These are phyloP conservation scores for Clistopyga incitator DNA, from an alignment of 2,888 invertebrate genomes.

Conservation along the genomic window DNA sequence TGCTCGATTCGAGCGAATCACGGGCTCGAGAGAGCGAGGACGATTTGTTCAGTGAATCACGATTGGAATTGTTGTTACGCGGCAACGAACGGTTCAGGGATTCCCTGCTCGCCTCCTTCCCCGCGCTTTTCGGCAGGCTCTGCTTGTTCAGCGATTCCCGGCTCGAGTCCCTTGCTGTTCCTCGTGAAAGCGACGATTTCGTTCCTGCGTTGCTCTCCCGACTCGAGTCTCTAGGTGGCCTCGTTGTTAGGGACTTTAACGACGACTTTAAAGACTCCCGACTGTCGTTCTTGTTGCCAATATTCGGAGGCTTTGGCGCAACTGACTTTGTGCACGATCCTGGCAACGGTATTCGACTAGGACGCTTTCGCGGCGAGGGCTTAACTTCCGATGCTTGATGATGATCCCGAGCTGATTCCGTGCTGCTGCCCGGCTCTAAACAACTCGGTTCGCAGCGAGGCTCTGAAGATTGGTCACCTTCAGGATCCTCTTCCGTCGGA, in stretches of 20 bases:
- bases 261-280: constrained; percentile 77
- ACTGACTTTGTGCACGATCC: constrained; percentile 85
- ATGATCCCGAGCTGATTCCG: constrained; percentile 88
- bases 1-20: constrained; percentile 80
- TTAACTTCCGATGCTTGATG: constrained; percentile 81
- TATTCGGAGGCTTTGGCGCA: constrained; percentile 87
- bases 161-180: constrained; percentile 78
- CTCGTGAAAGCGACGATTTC: constrained; percentile 70
- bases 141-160: constrained; percentile 81
- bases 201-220: constrained; percentile 77
- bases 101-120: constrained; percentile 78
- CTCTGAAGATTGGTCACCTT: constrained; percentile 83
- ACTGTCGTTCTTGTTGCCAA: constrained; percentile 79
- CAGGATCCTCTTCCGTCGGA: constrained; percentile 84
- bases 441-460: constrained; percentile 81
- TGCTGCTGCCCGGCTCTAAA: constrained; percentile 87
- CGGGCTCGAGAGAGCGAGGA: constrained; percentile 81
- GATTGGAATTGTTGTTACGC: constrained; percentile 80
- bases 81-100: constrained; percentile 80
- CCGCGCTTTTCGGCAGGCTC: constrained; percentile 75
- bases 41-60: constrained; percentile 81
- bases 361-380: constrained; percentile 85
- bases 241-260: constrained; percentile 79
- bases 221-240: constrained; percentile 79
- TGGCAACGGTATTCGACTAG: constrained; percentile 91